Percentiles rank a stretch among this genome's conserved stretches.
These are phyloP conservation scores for Lydus trimaculatus DNA, from an alignment of 2,888 invertebrate genomes.

Conservation along the genomic window DNA sequence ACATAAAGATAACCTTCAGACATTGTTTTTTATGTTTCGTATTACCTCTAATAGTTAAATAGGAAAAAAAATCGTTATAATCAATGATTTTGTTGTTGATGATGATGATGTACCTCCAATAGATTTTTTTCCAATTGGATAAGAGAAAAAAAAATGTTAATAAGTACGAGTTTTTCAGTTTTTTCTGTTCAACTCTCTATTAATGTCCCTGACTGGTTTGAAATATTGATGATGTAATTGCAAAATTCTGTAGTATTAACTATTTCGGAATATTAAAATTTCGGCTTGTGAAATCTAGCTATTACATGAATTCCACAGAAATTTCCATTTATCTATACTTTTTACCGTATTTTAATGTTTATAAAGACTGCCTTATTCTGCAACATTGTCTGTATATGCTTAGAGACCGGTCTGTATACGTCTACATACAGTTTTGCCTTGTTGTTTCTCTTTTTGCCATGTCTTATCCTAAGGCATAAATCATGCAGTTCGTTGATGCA, in stretches of 20 bases:
- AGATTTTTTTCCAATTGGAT: no score
- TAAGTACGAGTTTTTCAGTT: not conserved
- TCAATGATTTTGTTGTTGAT: not conserved
- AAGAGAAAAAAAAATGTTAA: no score
- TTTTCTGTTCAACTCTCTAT: not conserved
- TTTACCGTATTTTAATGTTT: not conserved
- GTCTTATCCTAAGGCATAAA: slow-evolving; percentile 25
- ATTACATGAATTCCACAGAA: not conserved
- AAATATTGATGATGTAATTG: not conserved
- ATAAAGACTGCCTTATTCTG: not conserved
- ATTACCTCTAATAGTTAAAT: not conserved
- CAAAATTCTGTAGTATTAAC: not conserved
- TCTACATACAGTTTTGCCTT: not conserved
- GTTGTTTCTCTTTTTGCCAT: not conserved
- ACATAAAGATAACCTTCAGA: not conserved
- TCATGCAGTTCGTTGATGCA: slow-evolving; percentile 26
- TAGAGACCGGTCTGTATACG: not conserved
- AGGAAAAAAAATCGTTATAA: not conserved
- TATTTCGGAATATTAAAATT: slow-evolving; percentile 1
- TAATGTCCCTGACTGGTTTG: not conserved
- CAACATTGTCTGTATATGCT: not conserved
- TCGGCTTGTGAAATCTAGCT: not conserved
- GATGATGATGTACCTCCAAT: not conserved
- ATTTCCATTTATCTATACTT: not conserved
- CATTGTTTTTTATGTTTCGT: not conserved